Percentiles rank a stretch among this genome's conserved stretches.
Conservation (phyloP, 1,140 invertebrate genomes). For the Drosophila ananassae region DNA sequence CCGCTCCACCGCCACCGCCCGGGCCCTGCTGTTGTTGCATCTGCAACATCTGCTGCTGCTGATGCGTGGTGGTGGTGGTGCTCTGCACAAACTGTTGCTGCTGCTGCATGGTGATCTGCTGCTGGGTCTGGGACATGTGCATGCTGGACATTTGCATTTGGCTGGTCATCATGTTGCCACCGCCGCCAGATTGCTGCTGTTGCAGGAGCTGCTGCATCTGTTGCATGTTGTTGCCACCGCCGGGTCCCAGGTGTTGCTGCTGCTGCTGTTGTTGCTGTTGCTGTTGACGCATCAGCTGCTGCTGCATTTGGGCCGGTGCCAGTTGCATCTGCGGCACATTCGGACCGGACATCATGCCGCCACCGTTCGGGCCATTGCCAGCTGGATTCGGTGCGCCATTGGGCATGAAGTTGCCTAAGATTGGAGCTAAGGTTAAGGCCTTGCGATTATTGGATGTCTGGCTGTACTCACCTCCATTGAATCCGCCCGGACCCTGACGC, state of each 20-base stretch:
- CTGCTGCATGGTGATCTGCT: constrained; percentile 87
- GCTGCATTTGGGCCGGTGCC: constrained; percentile 85
- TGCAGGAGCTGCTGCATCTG: constrained; percentile 81
- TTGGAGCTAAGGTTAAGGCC: not conserved
- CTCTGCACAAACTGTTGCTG: constrained; percentile 81
- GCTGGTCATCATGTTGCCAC: constrained; percentile 83
- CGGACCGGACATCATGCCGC: constrained; percentile 69
- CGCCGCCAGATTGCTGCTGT: constrained; percentile 84
- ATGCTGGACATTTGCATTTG: constrained; percentile 87
- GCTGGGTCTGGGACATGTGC: constrained; percentile 88
- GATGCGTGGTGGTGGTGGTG: constrained; percentile 75
- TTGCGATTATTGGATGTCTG: not conserved
- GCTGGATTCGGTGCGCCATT: constrained; percentile 63
- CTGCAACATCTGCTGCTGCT: constrained; percentile 83
- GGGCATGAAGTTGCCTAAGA: constrained; percentile 77
- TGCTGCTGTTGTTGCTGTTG: constrained; percentile 62
- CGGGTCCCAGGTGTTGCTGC: constrained; percentile 66
- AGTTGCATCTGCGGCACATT: constrained; percentile 85
- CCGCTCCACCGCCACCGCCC: constrained; percentile 40
- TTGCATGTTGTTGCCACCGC: constrained; percentile 72
- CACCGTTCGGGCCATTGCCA: constrained; percentile 65
- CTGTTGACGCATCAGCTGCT: constrained; percentile 84
- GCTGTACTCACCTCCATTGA: constrained; percentile 86
- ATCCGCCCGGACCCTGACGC: constrained; percentile 88
- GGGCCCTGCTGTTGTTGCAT: constrained; percentile 82